Base-by-base conservation (phyloP, 2,113 vertebrate species). In the Mesitornis unicolor region DNA sequence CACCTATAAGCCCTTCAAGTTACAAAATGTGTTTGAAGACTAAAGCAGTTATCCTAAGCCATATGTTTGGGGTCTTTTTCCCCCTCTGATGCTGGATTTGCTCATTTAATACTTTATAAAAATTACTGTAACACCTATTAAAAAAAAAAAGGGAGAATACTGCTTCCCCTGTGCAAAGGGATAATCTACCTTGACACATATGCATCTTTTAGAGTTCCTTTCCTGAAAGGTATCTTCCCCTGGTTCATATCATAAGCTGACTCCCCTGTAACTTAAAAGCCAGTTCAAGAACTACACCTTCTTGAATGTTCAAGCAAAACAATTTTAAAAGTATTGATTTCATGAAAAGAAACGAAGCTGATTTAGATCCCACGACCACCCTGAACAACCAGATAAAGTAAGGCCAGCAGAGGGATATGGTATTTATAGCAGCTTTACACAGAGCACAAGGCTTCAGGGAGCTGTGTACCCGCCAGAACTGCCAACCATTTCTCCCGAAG, bases 381-480 rank as follows among this genome's bases (percentile, higher is more conserved):
- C 31, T 7, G 38, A 56, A 43, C 48, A 84, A 81, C 9, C 60
- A 89, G 25, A 33, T 16, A 91, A 51, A 73, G n/a, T 5, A 16
- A 84, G 73, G 61, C 47, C 35, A 57, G 48, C 22, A 53, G 71
- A 90, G 40, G 11, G 47, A 29, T 29, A 9, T 80, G 90, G 61
- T 93, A 96, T 95, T 96, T 95, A 94, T 76, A 95, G 88, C 90
- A 56, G n/a, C 43, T 75, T 53, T 68, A 50, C n/a, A 19, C 17
- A 43, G 42, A 91, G 63, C 4, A 15, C 50, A 20, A 28, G 54
- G 45, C 81, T 94, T 47, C 0, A 0, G 43, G 51, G 67, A 94
- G 59, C 5, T 60, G 53, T 22, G 60, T 2, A 47, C 42, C 45
- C 36, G 83, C 90, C 95, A 93, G 38, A 94, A 81, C 83, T 56